Evolutionary conservation across 2,888 invertebrate genomes (phyloP).

Genomic region (Dicycla oo): DNA sequence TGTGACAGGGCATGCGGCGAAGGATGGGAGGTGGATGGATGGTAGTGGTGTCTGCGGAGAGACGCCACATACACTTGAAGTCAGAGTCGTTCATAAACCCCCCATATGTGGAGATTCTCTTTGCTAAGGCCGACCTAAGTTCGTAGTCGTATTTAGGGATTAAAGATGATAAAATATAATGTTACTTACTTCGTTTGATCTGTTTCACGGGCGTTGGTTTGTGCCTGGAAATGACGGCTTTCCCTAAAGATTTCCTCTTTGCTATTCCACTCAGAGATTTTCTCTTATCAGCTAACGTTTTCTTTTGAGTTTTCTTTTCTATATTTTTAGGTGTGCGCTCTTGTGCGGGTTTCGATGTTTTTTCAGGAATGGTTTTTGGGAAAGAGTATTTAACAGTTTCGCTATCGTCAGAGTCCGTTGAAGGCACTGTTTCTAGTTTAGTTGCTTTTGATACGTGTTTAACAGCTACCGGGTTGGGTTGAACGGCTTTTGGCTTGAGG

Average conservation of each 20-base stretch:
- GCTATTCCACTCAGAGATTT: conserved; percentile 81
- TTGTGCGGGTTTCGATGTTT: conserved; percentile 65
- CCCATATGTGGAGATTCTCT: too few species aligned
- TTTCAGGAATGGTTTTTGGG: conserved; percentile 72
- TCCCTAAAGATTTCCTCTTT: conserved; percentile 82
- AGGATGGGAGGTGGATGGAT: too few species aligned
- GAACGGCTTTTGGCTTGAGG: conserved; percentile 78
- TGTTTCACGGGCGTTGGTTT: conserved; percentile 75
- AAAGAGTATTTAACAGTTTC: conserved; percentile 86
- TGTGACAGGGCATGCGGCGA: too few species aligned
- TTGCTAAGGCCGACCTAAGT: too few species aligned
- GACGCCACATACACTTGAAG: too few species aligned
- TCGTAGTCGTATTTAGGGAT: background rate
- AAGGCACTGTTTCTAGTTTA: conserved; percentile 71
- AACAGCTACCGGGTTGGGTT: conserved; percentile 65
- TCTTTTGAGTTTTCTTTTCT: conserved; percentile 69
- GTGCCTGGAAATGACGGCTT: conserved; percentile 69
- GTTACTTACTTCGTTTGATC: conserved; percentile 83
- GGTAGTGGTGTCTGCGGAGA: too few species aligned
- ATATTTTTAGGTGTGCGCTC: conserved; percentile 61
- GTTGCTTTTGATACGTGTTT: conserved; percentile 70
- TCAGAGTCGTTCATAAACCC: too few species aligned
- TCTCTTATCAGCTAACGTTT: conserved; percentile 77
- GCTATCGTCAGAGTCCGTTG: conserved; percentile 86
- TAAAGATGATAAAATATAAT: background rate